A percentile compares a stretch with the other conserved stretches of the same genome.
Evolutionary conservation across 1,140 invertebrate species (phyloP).

Genomic region (Drosophila pectinifera): DNA sequence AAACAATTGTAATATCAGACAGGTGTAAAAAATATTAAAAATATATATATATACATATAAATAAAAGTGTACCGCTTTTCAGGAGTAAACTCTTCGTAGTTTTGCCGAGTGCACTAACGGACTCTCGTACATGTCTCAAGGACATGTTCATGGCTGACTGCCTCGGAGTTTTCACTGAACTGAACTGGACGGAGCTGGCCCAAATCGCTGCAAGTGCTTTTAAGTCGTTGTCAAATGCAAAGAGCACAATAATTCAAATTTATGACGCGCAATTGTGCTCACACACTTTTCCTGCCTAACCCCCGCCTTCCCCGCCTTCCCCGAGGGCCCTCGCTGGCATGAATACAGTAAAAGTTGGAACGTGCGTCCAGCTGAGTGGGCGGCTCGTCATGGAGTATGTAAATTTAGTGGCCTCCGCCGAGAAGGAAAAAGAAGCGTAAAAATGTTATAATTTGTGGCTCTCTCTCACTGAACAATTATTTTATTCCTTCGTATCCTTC

Average conservation of each 20-base stretch:
- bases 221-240: conserved; percentile 82
- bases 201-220: conserved; percentile 81
- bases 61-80: too few species aligned
- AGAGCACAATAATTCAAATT: conserved; percentile 82
- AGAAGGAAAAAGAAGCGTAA: conserved; percentile 59
- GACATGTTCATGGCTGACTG: conserved; percentile 71
- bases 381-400: conserved; percentile 74
- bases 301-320: conserved; percentile 3
- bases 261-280: conserved; percentile 80
- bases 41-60: too few species aligned
- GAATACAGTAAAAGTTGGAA: conserved; percentile 73
- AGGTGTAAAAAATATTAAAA: too few species aligned
- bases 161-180: conserved; percentile 36
- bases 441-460: conserved; percentile 79
- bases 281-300: conserved; percentile 51
- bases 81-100: too few species aligned
- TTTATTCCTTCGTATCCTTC: conserved; percentile 41
- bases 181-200: conserved; percentile 65
- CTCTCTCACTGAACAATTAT: conserved; percentile 72
- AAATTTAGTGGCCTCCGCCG: conserved; percentile 65
- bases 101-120: background rate
- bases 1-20: too few species aligned
- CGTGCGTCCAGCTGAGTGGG: conserved; percentile 65
- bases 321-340: conserved; percentile 33
- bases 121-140: conserved; percentile 65